Evolutionary conservation across 2,888 invertebrate genomes (phyloP), one percentile per base, ranked within the genome.

Genomic region (Orthosia cruda): DNA sequence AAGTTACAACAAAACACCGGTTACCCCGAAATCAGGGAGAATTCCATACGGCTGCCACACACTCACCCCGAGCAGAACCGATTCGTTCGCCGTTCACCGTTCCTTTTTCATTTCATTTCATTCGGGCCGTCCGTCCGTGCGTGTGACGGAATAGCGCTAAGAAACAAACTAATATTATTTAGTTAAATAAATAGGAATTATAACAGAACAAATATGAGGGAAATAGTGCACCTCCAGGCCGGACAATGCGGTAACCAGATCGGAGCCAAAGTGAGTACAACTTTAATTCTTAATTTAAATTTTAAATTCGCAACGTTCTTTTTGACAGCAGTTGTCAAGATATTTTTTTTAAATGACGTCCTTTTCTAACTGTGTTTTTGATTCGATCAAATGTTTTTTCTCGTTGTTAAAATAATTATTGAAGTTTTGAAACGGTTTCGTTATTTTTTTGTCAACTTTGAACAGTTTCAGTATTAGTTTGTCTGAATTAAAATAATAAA

Each of bases 211-310:
- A 97, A 94, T 87, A 98, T 98, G 98, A 97, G 98, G 96, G 98
- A 98, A 97, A 98, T 98, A 91, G 98, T 98, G 91, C 98, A 98
- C 91, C 97, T 98, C 71, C 98, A 98, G 93, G 98, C 98, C 84
- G 98, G 98, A 89, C 98, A 98, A 95, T 98, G 98, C 96, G 98
- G 98, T 73, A 98, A 98, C 97, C 98, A 98, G 96, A 98, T 98
- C 89, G 98, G 98, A 90, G 96, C 97, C 61, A 97, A 96, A 94
- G 97, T 97, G 84, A 95, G 96, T 95, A 67, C 65, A 57, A 32
- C 71, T 85, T 86, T 81, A 45, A 45, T 61, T 61, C 3, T 15
- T 76, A 40, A 84, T 76, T 84, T 85, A 85, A 79, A 77, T 74
- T 79, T 84, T 66, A 66, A 87, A 81, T 72, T 78, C 55, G 61